These are phyloP conservation scores for Steatocranus sp. DNA, from an alignment of 2,797 vertebrate species.

Conservation along the genomic window DNA sequence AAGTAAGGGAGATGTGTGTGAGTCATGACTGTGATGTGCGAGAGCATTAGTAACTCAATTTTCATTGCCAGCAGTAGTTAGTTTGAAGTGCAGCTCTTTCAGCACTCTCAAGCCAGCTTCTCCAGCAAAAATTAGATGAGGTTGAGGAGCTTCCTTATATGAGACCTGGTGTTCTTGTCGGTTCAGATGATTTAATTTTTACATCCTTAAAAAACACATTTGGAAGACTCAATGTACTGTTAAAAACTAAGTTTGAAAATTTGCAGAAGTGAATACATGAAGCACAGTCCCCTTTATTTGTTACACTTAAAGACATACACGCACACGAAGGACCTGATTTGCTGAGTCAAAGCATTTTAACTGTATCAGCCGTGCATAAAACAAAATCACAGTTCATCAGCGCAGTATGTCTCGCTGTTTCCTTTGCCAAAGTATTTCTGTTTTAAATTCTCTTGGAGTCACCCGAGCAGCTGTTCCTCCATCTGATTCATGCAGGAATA, in stretches of 20 bases:
- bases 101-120: neutral
- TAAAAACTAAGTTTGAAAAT: neutral
- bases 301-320: neutral
- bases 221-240: neutral
- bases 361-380: neutral
- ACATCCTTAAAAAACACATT: neutral
- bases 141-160: neutral
- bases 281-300: neutral
- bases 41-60: neutral
- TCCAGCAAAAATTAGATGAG: neutral
- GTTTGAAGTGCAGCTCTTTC: neutral
- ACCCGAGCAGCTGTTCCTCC: slow-evolving; percentile 32
- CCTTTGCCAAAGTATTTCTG: neutral
- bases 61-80: neutral
- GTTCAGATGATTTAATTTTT: neutral
- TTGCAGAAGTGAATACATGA: neutral
- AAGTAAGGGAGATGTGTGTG: neutral
- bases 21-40: neutral
- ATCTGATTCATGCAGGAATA: slow-evolving; percentile 24
- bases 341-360: neutral
- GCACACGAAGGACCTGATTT: neutral
- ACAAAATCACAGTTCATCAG: neutral
- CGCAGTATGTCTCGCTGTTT: neutral
- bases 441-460: slow-evolving; percentile 17
- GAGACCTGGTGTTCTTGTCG: neutral